Percentiles rank a stretch among this genome's conserved stretches.
phyloP scores from a whole-genome alignment of 2,888 invertebrate species.

The Odontomyia ornata region DNA sequence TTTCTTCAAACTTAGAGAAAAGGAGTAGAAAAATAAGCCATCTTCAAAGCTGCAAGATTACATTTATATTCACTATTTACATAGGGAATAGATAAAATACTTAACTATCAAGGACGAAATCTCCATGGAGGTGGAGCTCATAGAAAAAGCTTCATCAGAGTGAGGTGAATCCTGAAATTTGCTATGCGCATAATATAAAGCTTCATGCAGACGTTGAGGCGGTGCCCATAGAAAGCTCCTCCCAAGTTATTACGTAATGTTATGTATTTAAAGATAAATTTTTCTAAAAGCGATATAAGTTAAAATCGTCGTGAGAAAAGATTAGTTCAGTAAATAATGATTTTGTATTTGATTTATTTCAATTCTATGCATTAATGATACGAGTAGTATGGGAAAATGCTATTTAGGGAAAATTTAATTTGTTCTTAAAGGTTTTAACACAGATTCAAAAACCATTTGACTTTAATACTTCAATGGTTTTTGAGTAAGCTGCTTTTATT shows the following conservation, averaged over 20 bases:
- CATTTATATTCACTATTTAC: not conserved
- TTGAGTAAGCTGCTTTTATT: no score
- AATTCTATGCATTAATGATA: no score
- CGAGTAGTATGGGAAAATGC: no score
- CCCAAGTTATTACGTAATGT: not conserved
- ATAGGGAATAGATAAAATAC: not conserved
- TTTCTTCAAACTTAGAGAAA: not conserved
- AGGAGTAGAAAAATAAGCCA: not conserved
- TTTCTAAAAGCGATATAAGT: no score
- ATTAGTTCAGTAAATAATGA: no score
- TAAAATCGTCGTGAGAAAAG: no score
- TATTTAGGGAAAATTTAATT: no score
- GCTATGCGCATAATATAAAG: not conserved
- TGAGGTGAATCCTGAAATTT: not conserved
- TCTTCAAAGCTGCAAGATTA: not conserved
- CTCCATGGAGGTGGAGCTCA: not conserved
- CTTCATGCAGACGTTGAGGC: not conserved
- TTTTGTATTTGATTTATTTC: no score
- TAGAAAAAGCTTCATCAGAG: not conserved
- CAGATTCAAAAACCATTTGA: no score
- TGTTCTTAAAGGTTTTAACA: no score
- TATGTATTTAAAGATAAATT: no score
- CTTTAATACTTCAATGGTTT: no score
- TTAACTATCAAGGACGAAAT: not conserved
- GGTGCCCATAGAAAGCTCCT: not conserved